phyloP scores from a whole-genome alignment of 2,113 vertebrate species.

The Donacobius atricapilla region DNA sequence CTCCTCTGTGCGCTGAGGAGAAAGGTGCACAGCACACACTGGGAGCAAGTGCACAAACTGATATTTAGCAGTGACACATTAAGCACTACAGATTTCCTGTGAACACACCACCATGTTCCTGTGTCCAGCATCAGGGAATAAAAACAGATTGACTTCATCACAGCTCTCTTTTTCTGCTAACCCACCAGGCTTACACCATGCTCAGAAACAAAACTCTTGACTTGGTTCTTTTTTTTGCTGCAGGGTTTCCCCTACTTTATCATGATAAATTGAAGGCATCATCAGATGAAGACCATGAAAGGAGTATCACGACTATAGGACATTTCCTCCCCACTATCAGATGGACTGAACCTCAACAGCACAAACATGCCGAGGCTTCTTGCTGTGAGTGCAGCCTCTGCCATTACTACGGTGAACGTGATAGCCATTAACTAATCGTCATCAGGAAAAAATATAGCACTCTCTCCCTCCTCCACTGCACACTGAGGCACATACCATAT shows the following conservation, averaged over 20 bases:
- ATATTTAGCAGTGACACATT: neutral
- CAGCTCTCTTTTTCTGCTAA: neutral
- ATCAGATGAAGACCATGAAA: neutral
- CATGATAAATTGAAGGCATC: neutral
- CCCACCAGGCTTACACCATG: neutral
- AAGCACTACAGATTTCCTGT: neutral
- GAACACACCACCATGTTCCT: neutral
- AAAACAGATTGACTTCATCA: neutral
- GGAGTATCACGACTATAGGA: neutral
- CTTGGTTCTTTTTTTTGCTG: neutral
- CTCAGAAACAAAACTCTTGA: neutral
- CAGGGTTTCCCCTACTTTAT: rapidly evolving
- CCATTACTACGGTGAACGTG: neutral
- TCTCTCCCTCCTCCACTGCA: neutral
- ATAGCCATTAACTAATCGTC: conserved; percentile 50
- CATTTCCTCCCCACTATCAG: neutral
- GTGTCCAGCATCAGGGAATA: neutral
- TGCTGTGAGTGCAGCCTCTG: neutral
- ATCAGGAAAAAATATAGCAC: neutral
- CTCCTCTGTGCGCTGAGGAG: neutral
- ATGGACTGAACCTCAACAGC: neutral
- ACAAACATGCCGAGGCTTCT: neutral
- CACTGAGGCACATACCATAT: neutral
- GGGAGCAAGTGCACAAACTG: neutral
- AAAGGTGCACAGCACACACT: rapidly evolving